Evolutionary conservation across 1,140 invertebrate genomes (phyloP).

Genomic region (Kradibia gibbosae): DNA sequence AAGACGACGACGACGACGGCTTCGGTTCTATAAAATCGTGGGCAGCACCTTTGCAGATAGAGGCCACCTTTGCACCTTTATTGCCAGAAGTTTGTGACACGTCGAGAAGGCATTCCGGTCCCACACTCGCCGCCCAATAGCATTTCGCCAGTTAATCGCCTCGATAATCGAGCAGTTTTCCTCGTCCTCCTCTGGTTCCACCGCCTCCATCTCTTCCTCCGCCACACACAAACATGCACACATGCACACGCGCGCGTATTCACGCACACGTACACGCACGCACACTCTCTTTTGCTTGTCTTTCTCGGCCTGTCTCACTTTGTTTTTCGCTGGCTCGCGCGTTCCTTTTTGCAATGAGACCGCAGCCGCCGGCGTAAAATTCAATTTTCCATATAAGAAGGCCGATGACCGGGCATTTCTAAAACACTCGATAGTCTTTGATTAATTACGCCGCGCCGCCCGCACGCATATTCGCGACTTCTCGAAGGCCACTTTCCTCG

Average conservation of each 20-base stretch:
- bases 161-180: too few relatives aligned
- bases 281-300: background rate
- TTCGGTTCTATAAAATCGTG: conserved; percentile 41
- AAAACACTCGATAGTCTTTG: background rate
- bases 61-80: background rate
- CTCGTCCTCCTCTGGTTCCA: too few relatives aligned
- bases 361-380: background rate
- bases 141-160: too few relatives aligned
- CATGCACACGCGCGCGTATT: background rate
- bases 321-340: background rate
- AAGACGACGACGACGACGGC: background rate
- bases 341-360: background rate
- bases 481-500: background rate
- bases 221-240: background rate
- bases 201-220: background rate
- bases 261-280: background rate
- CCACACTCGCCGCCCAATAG: too few relatives aligned
- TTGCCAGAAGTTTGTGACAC: background rate
- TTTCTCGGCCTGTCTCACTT: background rate
- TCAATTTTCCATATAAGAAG: background rate
- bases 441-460: background rate
- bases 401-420: background rate
- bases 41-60: background rate
- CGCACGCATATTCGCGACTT: too few relatives aligned
- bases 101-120: too few relatives aligned